Percentiles rank a stretch among this genome's conserved stretches.
These are phyloP conservation scores for Tupaia chinensis DNA, from an alignment of 2,113 vertebrate genomes.

Conservation along the genomic window DNA sequence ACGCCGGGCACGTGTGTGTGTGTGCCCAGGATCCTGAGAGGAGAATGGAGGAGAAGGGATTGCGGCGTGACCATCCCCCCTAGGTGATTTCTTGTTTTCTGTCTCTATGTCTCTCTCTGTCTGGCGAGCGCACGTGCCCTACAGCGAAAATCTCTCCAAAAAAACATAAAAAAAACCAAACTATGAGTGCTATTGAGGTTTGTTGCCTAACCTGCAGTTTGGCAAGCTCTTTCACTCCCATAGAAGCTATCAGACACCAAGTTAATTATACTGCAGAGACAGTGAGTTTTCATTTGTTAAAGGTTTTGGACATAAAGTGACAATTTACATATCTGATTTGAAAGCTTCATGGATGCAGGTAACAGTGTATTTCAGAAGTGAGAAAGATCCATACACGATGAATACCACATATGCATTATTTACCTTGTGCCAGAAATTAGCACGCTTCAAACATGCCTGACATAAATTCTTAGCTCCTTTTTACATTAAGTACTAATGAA, in stretches of 20 bases:
- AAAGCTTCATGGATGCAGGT: conserved; percentile 12
- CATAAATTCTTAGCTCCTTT: not conserved
- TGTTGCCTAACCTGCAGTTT: not conserved
- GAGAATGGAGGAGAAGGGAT: no score
- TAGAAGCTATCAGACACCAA: not conserved
- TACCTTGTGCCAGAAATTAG: not conserved
- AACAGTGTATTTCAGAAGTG: not conserved
- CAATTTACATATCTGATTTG: not conserved
- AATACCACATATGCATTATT: not conserved
- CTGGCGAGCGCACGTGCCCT: no score
- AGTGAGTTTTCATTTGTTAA: conserved; percentile 21
- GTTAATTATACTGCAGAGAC: not conserved
- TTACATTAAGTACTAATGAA: not conserved
- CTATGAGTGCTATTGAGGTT: no score
- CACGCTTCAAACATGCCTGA: not conserved
- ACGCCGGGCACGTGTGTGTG: no score
- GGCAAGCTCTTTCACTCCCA: not conserved
- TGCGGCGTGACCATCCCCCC: no score
- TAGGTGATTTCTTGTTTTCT: no score
- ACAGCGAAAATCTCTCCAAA: no score
- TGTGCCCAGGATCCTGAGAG: no score
- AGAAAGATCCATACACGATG: not conserved
- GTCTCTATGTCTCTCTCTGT: no score
- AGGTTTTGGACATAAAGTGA: not conserved
- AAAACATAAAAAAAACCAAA: no score